These are phyloP conservation scores for Gymnobelideus leadbeateri DNA, from an alignment of 2,113 vertebrate genomes.

Conservation along the genomic window DNA sequence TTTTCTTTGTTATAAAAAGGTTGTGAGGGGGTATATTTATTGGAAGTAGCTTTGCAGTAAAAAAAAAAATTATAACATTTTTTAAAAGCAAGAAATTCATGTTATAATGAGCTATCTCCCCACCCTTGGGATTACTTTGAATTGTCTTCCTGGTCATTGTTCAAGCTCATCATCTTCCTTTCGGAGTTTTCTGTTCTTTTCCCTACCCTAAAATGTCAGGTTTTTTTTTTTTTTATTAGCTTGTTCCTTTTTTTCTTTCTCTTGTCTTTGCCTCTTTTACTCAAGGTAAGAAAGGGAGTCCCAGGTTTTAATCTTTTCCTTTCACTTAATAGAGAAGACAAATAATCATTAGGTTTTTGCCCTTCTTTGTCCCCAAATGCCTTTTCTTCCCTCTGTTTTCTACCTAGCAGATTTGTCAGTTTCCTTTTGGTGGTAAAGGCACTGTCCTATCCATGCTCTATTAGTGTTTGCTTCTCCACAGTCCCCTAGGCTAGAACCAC, in stretches of 20 bases:
- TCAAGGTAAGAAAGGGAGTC: slow-evolving; percentile 24
- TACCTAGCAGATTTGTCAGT: not conserved
- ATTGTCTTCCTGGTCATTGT: not conserved
- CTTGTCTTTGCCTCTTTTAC: not conserved
- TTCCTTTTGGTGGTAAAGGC: not conserved
- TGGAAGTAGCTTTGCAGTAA: not conserved
- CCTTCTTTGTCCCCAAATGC: not conserved
- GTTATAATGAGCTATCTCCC: not conserved
- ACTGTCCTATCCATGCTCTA: not conserved
- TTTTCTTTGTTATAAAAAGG: not conserved
- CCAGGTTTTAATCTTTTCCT: not conserved
- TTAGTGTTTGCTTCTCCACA: not conserved
- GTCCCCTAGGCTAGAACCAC: not conserved
- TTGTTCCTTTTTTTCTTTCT: slow-evolving; percentile 11
- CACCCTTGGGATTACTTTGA: not conserved
- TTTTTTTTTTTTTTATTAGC: not conserved
- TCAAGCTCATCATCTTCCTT: not conserved
- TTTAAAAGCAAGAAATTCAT: not conserved
- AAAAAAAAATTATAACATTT: not conserved
- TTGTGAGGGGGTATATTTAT: not conserved
- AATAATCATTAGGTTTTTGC: not conserved
- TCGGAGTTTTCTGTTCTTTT: not conserved
- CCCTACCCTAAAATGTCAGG: not conserved
- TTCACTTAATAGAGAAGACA: slow-evolving; percentile 16
- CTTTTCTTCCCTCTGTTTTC: not conserved